Conservation (phyloP, 2,888 invertebrate genomes). For the Cheilosia impressa region DNA sequence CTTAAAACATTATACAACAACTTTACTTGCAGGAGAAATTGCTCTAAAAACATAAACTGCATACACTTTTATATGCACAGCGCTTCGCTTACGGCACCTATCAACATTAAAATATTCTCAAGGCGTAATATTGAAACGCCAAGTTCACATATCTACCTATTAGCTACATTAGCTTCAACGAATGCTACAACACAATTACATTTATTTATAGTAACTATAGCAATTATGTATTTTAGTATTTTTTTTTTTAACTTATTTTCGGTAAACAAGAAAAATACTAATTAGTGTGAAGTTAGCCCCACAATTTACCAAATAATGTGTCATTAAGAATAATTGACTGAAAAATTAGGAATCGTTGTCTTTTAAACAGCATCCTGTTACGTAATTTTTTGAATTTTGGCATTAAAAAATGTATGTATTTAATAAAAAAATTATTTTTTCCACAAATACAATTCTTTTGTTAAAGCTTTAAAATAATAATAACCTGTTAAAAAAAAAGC, state of each 20-base stretch:
- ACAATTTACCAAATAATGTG: too few species aligned
- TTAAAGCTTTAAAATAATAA: not conserved
- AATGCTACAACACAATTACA: not conserved
- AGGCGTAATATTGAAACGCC: conserved; percentile 18
- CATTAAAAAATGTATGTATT: too few species aligned
- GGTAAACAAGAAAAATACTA: not conserved
- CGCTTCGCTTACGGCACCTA: conserved; percentile 66
- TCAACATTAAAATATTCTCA: conserved; percentile 30
- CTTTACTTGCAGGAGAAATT: conserved; percentile 67
- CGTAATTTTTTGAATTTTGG: too few species aligned
- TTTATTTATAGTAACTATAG: not conserved
- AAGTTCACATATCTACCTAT: conserved; percentile 54
- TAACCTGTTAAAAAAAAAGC: too few species aligned
- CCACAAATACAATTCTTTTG: not conserved
- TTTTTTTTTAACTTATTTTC: not conserved
- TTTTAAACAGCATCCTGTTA: too few species aligned
- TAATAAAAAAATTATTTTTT: too few species aligned
- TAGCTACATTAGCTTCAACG: conserved; percentile 51
- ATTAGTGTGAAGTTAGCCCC: too few species aligned
- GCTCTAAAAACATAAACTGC: conserved; percentile 45
- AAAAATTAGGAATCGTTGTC: too few species aligned
- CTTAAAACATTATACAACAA: not conserved
- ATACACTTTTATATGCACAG: conserved; percentile 43
- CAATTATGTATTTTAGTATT: not conserved
- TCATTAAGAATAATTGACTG: too few species aligned